Conservation (phyloP, 2,888 invertebrate genomes). For the Cantharis nigra region DNA sequence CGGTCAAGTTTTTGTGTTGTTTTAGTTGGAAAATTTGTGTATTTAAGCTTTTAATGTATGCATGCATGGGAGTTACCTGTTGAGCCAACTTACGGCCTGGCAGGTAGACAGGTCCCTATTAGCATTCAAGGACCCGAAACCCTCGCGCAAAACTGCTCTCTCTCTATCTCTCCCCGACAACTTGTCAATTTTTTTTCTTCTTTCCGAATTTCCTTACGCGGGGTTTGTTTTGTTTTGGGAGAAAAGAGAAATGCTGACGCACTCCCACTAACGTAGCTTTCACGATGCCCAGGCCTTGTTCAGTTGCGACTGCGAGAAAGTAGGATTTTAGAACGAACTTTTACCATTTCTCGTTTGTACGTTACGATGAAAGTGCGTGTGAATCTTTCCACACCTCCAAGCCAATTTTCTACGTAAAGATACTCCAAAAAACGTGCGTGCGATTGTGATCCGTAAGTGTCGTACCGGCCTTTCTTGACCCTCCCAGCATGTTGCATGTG, state of each 20-base stretch:
- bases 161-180: slow-evolving; percentile 1
- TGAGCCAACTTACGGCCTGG: slow-evolving; percentile 21
- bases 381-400: slow-evolving; percentile 8
- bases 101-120: slow-evolving; percentile 34
- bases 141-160: slow-evolving; percentile 7
- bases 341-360: slow-evolving; percentile 47
- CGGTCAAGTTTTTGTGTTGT: slow-evolving; percentile 54
- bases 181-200: background rate
- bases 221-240: slow-evolving; percentile 31
- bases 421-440: background rate
- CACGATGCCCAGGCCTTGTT: slow-evolving; percentile 39
- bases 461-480: background rate
- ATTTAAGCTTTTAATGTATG: slow-evolving; percentile 19
- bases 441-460: background rate
- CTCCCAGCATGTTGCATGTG: background rate
- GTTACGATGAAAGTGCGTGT: slow-evolving; percentile 46
- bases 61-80: slow-evolving; percentile 23
- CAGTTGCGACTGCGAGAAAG: slow-evolving; percentile 53
- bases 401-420: background rate
- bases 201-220: slow-evolving; percentile 19
- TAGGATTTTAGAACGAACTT: slow-evolving; percentile 55
- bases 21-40: slow-evolving; percentile 21
- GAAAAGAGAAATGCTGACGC: slow-evolving; percentile 46
- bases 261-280: slow-evolving; percentile 48
- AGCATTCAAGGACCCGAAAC: slow-evolving; percentile 37